Evolutionary conservation across 92 coral and sea anemone genomes (phyloP).

Genomic region (Palythoa heliodiscus): DNA sequence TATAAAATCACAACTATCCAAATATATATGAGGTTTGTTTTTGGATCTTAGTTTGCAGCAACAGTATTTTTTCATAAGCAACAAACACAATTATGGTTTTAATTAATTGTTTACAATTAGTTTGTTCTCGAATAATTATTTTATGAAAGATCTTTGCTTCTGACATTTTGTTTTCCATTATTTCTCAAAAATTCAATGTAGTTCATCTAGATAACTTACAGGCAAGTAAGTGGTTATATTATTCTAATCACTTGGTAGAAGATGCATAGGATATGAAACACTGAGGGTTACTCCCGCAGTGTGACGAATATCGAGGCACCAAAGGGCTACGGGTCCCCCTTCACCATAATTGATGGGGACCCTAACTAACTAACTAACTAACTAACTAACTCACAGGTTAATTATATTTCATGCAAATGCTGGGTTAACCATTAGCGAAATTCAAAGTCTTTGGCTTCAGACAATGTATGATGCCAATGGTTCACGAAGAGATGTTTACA

Average conservation of each 20-base stretch:
- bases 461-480: background rate
- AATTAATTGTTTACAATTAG: background rate
- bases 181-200: background rate
- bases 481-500: background rate
- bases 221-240: conserved; percentile 40
- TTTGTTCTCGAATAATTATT: background rate
- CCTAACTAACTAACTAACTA: no score
- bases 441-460: conserved; percentile 10
- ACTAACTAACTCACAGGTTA: no score
- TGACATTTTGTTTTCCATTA: background rate
- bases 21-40: background rate
- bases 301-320: no score
- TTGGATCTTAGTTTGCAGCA: background rate
- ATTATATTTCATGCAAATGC: background rate
- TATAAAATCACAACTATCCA: no score
- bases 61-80: background rate
- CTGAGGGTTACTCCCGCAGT: conserved; percentile 57
- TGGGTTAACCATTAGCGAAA: conserved; percentile 51
- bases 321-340: no score
- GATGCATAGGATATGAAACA: conserved; percentile 39
- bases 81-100: no score
- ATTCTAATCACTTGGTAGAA: conserved; percentile 52
- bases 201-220: background rate
- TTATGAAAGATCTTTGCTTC: background rate
- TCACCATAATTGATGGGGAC: no score